These are phyloP conservation scores for Arizona elegans DNA, from an alignment of 2,113 vertebrate species.

Conservation along the genomic window DNA sequence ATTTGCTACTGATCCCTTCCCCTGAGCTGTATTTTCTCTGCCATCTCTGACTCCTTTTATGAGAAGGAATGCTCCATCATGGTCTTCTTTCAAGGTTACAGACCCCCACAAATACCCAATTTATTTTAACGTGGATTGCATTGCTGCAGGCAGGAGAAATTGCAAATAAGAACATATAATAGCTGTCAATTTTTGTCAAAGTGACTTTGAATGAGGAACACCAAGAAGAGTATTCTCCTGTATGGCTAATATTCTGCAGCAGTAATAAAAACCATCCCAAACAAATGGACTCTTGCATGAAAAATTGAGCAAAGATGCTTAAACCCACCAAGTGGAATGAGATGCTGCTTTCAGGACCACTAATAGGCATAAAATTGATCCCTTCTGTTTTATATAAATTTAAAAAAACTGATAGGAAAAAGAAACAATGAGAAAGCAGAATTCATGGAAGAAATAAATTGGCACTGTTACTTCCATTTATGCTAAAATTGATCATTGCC, in stretches of 20 bases:
- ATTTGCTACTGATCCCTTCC: not conserved
- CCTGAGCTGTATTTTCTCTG: not conserved
- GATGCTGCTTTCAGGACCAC: conserved; percentile 10
- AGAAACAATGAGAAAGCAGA: not conserved
- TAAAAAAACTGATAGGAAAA: not conserved
- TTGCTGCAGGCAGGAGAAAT: not conserved
- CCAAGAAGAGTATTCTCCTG: not conserved
- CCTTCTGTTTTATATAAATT: rapidly evolving
- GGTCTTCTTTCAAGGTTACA: not conserved
- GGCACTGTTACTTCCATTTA: not conserved
- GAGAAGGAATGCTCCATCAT: not conserved
- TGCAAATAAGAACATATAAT: not conserved
- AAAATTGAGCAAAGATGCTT: not conserved
- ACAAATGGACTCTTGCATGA: not conserved
- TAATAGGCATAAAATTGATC: not conserved
- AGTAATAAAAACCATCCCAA: not conserved
- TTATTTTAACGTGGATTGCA: not conserved
- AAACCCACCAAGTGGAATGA: conserved; percentile 42
- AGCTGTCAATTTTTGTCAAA: not conserved
- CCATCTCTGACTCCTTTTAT: not conserved
- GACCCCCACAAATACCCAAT: not conserved
- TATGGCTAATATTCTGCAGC: not conserved
- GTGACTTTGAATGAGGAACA: not conserved
- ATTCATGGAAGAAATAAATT: rapidly evolving
- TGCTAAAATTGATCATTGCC: conserved; percentile 5